A percentile compares a stretch with the other conserved stretches of the same genome.
Evolutionary conservation across 2,797 vertebrate species (phyloP).

Genomic region (Alfaro cultratus): DNA sequence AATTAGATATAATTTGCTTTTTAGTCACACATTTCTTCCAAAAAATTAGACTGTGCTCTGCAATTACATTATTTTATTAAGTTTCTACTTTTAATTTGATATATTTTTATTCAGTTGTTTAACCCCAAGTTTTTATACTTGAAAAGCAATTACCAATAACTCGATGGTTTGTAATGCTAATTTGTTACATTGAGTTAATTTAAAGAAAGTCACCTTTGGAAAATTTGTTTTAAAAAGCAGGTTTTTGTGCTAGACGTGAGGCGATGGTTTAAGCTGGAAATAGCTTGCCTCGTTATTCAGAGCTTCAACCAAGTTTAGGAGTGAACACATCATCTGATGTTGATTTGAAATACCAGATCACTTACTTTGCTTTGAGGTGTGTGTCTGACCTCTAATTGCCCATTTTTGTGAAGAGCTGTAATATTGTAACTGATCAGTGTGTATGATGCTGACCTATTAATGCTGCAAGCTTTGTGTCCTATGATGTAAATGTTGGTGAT

Average conservation of each 20-base stretch:
- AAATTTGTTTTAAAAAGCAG: neutral
- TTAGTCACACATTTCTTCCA: neutral
- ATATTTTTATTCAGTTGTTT: neutral
- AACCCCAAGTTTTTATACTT: neutral
- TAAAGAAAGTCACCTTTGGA: neutral
- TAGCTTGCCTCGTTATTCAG: neutral
- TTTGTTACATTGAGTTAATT: neutral
- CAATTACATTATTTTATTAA: neutral
- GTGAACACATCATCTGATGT: neutral
- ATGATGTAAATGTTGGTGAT: conserved; percentile 5
- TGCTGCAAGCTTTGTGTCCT: conserved; percentile 11
- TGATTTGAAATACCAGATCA: neutral
- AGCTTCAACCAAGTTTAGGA: neutral
- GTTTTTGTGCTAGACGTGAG: neutral
- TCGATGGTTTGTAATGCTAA: neutral
- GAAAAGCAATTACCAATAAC: neutral
- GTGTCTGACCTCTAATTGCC: neutral
- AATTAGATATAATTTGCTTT: neutral
- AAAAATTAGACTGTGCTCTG: neutral
- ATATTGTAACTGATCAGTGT: conserved; percentile 25
- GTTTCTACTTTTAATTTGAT: neutral
- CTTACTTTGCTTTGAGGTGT: neutral
- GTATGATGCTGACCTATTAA: conserved; percentile 7
- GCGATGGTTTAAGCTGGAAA: neutral
- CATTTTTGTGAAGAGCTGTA: conserved; percentile 22